Percentiles rank a stretch among this genome's conserved stretches.
These are phyloP conservation scores for Amphipoea lucens DNA, from an alignment of 2,888 invertebrate genomes.

Conservation along the genomic window DNA sequence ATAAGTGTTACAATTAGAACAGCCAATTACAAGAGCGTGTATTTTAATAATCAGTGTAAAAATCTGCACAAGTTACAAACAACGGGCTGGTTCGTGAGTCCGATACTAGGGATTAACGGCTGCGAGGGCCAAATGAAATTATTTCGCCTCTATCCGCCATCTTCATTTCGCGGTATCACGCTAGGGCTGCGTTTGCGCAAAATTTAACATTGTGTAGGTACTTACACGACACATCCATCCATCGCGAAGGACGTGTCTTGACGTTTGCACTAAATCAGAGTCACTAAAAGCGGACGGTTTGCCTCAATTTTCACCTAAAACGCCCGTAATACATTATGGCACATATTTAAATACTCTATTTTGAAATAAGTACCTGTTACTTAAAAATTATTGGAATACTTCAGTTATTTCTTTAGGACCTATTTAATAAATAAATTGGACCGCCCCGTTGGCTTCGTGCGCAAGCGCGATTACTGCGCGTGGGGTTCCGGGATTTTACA, in stretches of 20 bases:
- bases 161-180: conserved; percentile 72
- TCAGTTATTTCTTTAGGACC: no score
- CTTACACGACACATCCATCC: no score
- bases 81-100: conserved; percentile 66
- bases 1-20: conserved; percentile 64
- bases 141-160: conserved; percentile 79
- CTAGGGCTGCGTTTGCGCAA: conserved; percentile 65
- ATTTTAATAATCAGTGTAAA: conserved; percentile 69
- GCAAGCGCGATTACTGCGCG: no score
- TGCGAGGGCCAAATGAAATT: conserved; percentile 79
- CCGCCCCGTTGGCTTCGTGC: no score
- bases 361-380: no score
- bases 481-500: no score
- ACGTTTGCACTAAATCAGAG: not conserved
- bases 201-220: not conserved
- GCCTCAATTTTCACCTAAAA: not conserved
- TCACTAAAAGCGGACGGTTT: not conserved
- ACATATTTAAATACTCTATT: not conserved
- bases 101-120: conserved; percentile 71
- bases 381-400: no score
- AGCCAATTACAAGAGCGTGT: conserved; percentile 61
- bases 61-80: conserved; percentile 65
- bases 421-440: no score
- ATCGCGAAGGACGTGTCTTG: not conserved
- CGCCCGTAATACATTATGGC: not conserved